Percentiles rank a stretch among this genome's conserved stretches.
Conservation (phyloP, 2,113 vertebrate genomes). For the Platichthys stellatus region DNA sequence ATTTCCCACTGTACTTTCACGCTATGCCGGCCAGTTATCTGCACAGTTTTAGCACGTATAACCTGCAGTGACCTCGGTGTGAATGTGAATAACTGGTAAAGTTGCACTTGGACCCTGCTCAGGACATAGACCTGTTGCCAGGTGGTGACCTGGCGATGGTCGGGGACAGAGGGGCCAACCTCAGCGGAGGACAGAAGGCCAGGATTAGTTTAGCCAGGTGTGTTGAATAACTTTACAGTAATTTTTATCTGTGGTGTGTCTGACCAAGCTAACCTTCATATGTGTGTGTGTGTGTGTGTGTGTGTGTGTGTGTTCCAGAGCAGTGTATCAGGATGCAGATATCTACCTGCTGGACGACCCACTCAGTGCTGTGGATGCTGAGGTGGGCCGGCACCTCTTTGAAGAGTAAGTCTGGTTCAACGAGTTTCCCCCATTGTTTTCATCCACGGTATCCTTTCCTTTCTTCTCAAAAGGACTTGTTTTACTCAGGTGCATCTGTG, state of each 20-base stretch:
- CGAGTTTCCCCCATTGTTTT: background rate
- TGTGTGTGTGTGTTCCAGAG: conserved; percentile 76
- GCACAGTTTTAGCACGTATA: background rate
- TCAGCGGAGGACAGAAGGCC: conserved; percentile 96
- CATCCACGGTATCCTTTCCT: background rate
- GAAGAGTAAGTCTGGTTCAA: conserved; percentile 85
- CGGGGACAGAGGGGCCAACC: conserved; percentile 91
- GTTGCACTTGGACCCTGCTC: conserved; percentile 36
- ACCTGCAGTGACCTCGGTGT: conserved; percentile 1
- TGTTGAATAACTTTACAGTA: background rate
- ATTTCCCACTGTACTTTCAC: background rate
- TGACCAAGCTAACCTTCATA: conserved; percentile 9
- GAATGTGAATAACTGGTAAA: conserved; percentile 36
- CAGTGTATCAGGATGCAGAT: conserved; percentile 95
- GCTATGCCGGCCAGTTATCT: background rate
- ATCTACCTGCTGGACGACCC: conserved; percentile 97
- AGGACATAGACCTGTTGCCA: conserved; percentile 91
- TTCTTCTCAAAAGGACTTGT: conserved; percentile 1
- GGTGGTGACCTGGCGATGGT: conserved; percentile 91
- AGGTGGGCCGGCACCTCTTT: conserved; percentile 93
- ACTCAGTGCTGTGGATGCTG: conserved; percentile 93
- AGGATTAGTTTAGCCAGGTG: conserved; percentile 93
- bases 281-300: no score
- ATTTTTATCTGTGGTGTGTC: background rate
- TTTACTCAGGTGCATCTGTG: conserved; percentile 90